A percentile compares a stretch with the other conserved stretches of the same genome.
phyloP scores from a whole-genome alignment of 1,140 invertebrate genomes.

The Drosophila ambigua region DNA sequence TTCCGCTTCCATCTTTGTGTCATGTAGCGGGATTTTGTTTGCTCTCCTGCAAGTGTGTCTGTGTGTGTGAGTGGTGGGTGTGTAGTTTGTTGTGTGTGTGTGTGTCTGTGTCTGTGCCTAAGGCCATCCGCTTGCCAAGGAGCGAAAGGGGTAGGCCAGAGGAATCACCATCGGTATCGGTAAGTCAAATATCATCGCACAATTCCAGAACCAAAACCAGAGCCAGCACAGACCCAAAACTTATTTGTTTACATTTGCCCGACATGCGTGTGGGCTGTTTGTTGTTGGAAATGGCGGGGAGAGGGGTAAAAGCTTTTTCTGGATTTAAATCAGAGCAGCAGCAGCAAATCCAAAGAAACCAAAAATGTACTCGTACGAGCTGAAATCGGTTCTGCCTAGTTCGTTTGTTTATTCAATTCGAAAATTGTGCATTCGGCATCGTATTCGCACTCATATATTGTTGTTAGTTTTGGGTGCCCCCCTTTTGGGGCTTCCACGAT shows the following conservation, averaged over 20 bases:
- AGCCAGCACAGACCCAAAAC: slow-evolving; percentile 33
- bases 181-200: slow-evolving; percentile 47
- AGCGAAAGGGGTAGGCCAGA: slow-evolving; percentile 16
- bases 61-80: slow-evolving; percentile 8
- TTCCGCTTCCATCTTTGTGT: slow-evolving; percentile 22
- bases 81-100: slow-evolving; percentile 16
- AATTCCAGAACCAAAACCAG: slow-evolving; percentile 6
- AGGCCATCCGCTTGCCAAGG: slow-evolving; percentile 5
- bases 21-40: slow-evolving; percentile 46
- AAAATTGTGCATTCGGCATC: too few species aligned
- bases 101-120: slow-evolving; percentile 21
- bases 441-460: too few species aligned
- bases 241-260: slow-evolving; percentile 72
- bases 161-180: slow-evolving; percentile 67
- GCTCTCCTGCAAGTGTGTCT: slow-evolving; percentile 7
- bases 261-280: slow-evolving; percentile 11
- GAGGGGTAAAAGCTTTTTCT: background rate
- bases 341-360: too few species aligned
- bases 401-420: slow-evolving; percentile 13
- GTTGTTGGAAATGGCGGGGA: background rate
- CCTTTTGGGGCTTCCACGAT: background rate
- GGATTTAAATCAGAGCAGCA: background rate
- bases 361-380: background rate
- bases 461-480: too few species aligned
- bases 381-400: slow-evolving; percentile 2